These are phyloP conservation scores for Hystrix brachyura DNA, from an alignment of 2,113 vertebrate species.

Conservation along the genomic window DNA sequence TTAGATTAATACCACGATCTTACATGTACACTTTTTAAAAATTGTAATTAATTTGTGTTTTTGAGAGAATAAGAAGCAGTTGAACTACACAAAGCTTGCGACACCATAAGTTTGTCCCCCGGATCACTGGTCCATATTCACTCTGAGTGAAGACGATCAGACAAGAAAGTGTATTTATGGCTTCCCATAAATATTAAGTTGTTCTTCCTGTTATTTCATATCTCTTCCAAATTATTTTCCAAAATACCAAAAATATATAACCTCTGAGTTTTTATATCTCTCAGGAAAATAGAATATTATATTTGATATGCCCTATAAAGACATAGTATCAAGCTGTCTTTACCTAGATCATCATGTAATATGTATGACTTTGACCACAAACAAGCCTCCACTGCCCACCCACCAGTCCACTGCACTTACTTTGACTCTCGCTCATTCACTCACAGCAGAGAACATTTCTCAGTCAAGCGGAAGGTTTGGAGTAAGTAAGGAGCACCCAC, in stretches of 20 bases:
- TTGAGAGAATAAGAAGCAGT: conserved; percentile 35
- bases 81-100: background rate
- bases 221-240: background rate
- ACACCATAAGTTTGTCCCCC: background rate
- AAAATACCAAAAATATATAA: background rate
- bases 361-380: background rate
- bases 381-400: background rate
- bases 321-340: background rate
- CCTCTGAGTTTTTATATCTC: background rate
- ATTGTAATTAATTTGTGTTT: conserved; percentile 45
- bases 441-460: background rate
- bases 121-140: background rate
- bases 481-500: background rate
- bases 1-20: conserved; percentile 35
- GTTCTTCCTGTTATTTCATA: background rate
- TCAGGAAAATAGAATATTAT: background rate
- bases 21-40: conserved; percentile 32
- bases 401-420: background rate
- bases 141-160: background rate
- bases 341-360: background rate
- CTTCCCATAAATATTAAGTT: background rate
- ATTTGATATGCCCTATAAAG: background rate
- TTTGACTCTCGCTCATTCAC: background rate
- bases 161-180: background rate
- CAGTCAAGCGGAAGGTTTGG: background rate